phyloP scores from a whole-genome alignment of 1,140 invertebrate genomes.

The Ceratosolen fusciceps region DNA sequence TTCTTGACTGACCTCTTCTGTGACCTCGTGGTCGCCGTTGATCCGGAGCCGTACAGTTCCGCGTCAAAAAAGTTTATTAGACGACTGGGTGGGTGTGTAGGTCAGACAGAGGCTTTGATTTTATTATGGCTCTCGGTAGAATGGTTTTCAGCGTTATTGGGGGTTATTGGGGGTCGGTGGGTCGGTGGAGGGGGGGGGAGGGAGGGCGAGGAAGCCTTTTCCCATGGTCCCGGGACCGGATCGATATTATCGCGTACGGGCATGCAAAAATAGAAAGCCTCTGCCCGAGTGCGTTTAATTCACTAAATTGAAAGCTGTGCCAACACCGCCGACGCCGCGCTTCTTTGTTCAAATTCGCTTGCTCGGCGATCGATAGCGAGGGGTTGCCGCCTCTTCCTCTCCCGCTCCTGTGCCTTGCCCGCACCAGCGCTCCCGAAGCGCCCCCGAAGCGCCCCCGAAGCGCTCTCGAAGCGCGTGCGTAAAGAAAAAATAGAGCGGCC shows the following conservation, averaged over 20 bases:
- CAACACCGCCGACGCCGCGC: constrained; percentile 2
- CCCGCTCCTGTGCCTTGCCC: constrained; percentile 15
- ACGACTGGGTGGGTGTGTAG: no score
- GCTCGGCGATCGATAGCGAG: constrained; percentile 53
- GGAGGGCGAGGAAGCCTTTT: no score
- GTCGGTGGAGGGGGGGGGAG: no score
- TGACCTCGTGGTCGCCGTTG: no score
- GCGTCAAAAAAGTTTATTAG: no score
- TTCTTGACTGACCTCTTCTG: no score
- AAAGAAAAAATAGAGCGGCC: background rate
- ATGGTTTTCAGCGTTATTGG: no score
- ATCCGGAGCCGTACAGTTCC: no score
- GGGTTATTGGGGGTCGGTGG: no score
- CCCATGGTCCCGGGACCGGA: background rate
- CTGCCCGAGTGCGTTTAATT: constrained; percentile 38
- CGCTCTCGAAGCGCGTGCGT: background rate
- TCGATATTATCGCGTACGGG: constrained; percentile 31
- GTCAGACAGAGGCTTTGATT: no score
- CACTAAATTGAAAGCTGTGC: constrained; percentile 44
- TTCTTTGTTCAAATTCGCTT: constrained; percentile 50
- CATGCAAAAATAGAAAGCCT: constrained; percentile 17
- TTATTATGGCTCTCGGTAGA: no score
- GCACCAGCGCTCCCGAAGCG: background rate
- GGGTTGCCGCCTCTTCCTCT: no score
- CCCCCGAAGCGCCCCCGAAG: background rate